Evolutionary conservation across 2,888 invertebrate genomes (phyloP).

Genomic region (Laothoe populi): DNA sequence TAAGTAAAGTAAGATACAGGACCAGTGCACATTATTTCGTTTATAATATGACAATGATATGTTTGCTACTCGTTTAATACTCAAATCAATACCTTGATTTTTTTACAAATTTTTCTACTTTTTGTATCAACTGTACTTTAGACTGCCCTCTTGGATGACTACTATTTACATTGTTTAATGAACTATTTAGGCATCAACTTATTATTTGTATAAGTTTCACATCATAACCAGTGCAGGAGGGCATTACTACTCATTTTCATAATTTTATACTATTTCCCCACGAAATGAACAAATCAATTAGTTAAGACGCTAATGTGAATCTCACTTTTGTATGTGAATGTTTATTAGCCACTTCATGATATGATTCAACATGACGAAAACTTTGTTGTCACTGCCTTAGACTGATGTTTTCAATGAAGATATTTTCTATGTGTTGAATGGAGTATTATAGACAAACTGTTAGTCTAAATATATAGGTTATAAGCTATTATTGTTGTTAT

Average conservation of each 20-base stretch:
- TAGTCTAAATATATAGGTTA: conserved; percentile 60
- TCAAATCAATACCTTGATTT: conserved; percentile 28
- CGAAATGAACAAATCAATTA: conserved; percentile 15
- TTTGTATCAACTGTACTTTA: conserved; percentile 13
- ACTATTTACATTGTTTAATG: neutral
- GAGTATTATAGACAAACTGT: conserved; percentile 69
- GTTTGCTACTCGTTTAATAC: conserved; percentile 18
- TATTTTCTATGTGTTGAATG: conserved; percentile 67
- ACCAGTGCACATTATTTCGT: conserved; percentile 26
- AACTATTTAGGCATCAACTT: neutral
- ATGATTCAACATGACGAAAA: conserved; percentile 56
- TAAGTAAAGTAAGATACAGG: conserved; percentile 13
- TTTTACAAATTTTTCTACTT: conserved; percentile 30
- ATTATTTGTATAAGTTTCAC: conserved; percentile 2
- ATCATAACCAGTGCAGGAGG: neutral
- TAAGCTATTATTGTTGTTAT: conserved; percentile 75
- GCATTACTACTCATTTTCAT: conserved; percentile 15
- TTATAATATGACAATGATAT: conserved; percentile 18
- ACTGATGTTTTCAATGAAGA: conserved; percentile 78
- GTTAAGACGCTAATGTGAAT: conserved; percentile 34
- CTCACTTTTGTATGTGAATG: conserved; percentile 33
- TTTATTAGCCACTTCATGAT: conserved; percentile 37
- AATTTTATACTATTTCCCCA: conserved; percentile 18
- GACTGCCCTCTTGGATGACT: conserved; percentile 2
- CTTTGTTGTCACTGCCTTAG: conserved; percentile 81